Evolutionary conservation across 2,113 vertebrate species (phyloP), one percentile per base, ranked within the genome.

Genomic region (Microtus pennsylvanicus): DNA sequence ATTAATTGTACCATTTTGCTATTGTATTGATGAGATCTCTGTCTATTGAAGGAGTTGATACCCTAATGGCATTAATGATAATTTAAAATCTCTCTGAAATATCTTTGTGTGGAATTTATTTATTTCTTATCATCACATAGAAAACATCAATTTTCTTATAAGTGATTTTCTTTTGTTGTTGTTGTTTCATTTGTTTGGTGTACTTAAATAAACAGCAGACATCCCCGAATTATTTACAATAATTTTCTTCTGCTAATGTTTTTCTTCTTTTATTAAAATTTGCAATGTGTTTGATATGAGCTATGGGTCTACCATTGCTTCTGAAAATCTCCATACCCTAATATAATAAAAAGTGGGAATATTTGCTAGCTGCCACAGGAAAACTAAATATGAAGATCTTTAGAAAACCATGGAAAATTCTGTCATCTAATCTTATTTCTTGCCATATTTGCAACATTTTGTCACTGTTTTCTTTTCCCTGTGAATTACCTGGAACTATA

Each of bases 91-190:
- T 75, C 86, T 90, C 11, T 30, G 81, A 89, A 87, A 55, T 72
- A 67, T 45, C 22, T 82, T 89, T 92, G n/a, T 69, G 30, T 95
- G n/a, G 85, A 70, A 11, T 89, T 91, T 90, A 70, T 26, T 76
- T 55, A 76, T 4, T 35, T 91, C 78, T 93, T 38, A 78, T 26
- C 24, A 83, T 87, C 77, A 65, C 19, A 87, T 33, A 90, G 16
- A 90, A 77, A 82, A 77, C 13, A 35, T 72, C 4, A 30, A 11
- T 69, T 2, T 21, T 85, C 78, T 82, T 21, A 35, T 86, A 11
- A 75, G 50, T 70, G 33, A 19, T 19, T 70, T 70, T 69, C 55
- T 12, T 4, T 67, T 30, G 26, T 13, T 67, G 5, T 35, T 69
- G 30, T 17, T 70, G 5, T 17, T 88, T 45, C 78, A 50, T 2